Conservation (phyloP, 2,797 vertebrate species). For the Arremon brunneinucha region DNA sequence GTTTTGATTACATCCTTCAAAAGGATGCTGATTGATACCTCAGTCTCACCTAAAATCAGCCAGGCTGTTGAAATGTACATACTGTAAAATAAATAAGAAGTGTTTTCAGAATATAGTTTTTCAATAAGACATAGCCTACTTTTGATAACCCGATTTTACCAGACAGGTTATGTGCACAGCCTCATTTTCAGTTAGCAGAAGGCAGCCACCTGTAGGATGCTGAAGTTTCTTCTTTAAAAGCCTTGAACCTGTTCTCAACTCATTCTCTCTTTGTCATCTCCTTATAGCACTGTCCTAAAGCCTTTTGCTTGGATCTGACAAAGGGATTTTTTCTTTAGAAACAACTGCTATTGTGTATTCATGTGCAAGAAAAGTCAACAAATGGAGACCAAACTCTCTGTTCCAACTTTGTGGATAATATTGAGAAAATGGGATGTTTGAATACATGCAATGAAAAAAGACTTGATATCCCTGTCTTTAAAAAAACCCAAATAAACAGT, state of each 20-base stretch:
- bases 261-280: background rate
- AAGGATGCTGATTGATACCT: background rate
- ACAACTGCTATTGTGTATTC: background rate
- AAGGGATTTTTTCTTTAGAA: background rate
- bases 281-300: background rate
- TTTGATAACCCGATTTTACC: constrained; percentile 4
- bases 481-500: background rate
- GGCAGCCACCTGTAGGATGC: background rate
- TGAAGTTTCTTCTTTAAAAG: background rate
- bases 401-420: background rate
- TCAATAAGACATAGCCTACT: background rate
- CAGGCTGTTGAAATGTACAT: background rate
- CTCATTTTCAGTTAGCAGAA: background rate
- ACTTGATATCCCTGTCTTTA: background rate
- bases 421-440: background rate
- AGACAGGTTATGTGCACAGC: background rate
- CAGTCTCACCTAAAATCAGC: background rate
- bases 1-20: constrained; percentile 36
- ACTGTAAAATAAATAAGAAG: constrained; percentile 26
- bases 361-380: background rate
- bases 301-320: background rate
- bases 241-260: background rate
- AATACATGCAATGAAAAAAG: background rate
- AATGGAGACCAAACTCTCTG: background rate
- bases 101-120: constrained; percentile 11